These are phyloP conservation scores for Drosophila paramelanica DNA, from an alignment of 2,888 invertebrate species.

Conservation along the genomic window DNA sequence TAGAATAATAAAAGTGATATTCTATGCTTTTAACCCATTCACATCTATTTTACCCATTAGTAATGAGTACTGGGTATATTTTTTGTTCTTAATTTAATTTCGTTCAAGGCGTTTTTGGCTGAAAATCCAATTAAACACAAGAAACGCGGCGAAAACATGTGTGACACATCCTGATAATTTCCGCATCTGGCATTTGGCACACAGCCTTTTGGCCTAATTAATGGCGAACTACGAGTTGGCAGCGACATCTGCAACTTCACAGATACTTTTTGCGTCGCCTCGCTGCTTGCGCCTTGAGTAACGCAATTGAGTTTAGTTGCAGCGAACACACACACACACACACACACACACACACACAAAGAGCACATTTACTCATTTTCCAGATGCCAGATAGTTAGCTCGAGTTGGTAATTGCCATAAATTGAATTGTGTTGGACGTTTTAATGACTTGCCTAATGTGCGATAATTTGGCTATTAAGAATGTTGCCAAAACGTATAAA, in stretches of 20 bases:
- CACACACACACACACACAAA: not conserved
- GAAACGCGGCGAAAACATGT: constrained; percentile 57
- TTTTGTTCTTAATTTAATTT: constrained; percentile 12
- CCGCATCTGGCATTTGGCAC: constrained; percentile 35
- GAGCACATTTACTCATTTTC: constrained; percentile 25
- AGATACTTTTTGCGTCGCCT: constrained; percentile 19
- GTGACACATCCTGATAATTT: constrained; percentile 61
- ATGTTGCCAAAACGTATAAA: constrained; percentile 35
- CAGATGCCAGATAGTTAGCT: constrained; percentile 23
- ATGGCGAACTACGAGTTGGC: constrained; percentile 47
- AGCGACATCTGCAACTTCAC: constrained; percentile 42
- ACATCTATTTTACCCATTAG: too few relatives aligned
- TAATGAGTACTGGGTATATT: constrained; percentile 14
- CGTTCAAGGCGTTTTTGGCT: constrained; percentile 37
- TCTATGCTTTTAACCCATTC: not conserved
- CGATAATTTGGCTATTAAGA: constrained; percentile 35
- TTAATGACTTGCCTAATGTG: constrained; percentile 49
- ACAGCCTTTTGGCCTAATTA: constrained; percentile 54
- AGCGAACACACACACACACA: constrained; percentile 9
- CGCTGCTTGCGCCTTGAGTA: not conserved
- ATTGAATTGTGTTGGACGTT: constrained; percentile 45
- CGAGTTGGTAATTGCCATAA: constrained; percentile 45
- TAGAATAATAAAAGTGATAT: too few relatives aligned
- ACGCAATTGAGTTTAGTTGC: constrained; percentile 22
- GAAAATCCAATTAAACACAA: constrained; percentile 75